Base-by-base conservation (phyloP, 1,140 invertebrate species). In the Euwallacea fornicatus region DNA sequence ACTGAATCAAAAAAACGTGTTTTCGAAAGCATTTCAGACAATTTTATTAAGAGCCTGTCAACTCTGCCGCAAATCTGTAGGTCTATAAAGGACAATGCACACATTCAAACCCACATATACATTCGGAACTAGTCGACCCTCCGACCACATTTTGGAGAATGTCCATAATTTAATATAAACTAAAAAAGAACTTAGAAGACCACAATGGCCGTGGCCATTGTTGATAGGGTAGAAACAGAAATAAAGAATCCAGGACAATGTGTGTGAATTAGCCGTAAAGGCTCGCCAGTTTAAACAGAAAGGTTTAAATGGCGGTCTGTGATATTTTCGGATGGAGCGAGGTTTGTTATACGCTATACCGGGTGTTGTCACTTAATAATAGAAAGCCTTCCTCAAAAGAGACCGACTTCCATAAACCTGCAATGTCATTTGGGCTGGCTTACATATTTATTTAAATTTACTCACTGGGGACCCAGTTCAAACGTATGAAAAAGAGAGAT, bases 251-350 rank as follows among this genome's bases (percentile, higher is more conserved):
- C 21, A 53, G 21, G 16, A 54, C 63, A 54, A 65, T 65, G 63
- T 65, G 63, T 65, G 63, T 55, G 63, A 65, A 65, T 65, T 65
- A 65, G 54, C 63, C 50, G 63, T 65, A 41, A 65, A 46, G 63
- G 41, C 47, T 54, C 7, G 16, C 2, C 33, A 42, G 63, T 65
- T 65, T 65, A 13, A 65, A 65, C 47, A 54, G 21, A 65, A 65
- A 65, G 63, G 63, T 54, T n/a, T 55, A 65, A 65, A 65, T 54
- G 46, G 50, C 63, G 54, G 21, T 33, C 21, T 33, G 21, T 33
- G 21, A 33, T 33, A 33, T 33, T 63, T 63, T 47, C 10, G 61
- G 61, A 44, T 43, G 42, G 43, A 61, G 21, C 21, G 10, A 59
- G n/a, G 6, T 21, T 11, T 59, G 50, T 53, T 53, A 53, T 53